Evolutionary conservation across 2,113 vertebrate genomes (phyloP).

Genomic region (Cairina moschata): DNA sequence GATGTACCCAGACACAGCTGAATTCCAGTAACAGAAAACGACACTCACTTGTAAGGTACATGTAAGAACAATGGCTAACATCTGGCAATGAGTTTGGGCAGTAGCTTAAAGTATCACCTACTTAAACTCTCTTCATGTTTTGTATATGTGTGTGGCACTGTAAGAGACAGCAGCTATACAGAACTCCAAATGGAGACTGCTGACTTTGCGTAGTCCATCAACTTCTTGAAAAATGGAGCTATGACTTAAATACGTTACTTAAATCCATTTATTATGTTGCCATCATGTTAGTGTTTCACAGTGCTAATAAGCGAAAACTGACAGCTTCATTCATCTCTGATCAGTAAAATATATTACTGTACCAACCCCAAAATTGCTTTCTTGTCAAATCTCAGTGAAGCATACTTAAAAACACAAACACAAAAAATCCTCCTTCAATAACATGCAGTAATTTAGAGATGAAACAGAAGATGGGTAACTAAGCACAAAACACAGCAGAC

Average conservation of each 20-base stretch:
- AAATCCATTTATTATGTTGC: not conserved
- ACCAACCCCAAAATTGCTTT: not conserved
- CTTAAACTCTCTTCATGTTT: not conserved
- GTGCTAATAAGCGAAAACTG: not conserved
- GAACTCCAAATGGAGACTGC: not conserved
- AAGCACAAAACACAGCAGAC: not conserved
- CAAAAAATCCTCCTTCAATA: not conserved
- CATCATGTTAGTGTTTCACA: not conserved
- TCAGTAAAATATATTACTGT: not conserved
- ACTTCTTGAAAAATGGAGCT: not conserved
- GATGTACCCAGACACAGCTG: not conserved
- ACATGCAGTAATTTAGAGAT: not conserved
- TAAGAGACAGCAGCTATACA: not conserved
- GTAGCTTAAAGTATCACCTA: fast-evolving
- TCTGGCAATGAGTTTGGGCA: not conserved
- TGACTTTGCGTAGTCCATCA: not conserved
- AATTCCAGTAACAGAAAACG: not conserved
- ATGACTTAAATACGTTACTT: not conserved
- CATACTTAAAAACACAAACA: not conserved
- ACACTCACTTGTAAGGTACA: not conserved
- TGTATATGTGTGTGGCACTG: fast-evolving
- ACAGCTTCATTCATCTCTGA: not conserved
- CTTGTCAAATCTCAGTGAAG: not conserved
- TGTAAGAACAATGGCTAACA: not conserved
- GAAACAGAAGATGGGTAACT: not conserved